phyloP scores from a whole-genome alignment of 2,797 vertebrate genomes.

The Pelobates cultripes region DNA sequence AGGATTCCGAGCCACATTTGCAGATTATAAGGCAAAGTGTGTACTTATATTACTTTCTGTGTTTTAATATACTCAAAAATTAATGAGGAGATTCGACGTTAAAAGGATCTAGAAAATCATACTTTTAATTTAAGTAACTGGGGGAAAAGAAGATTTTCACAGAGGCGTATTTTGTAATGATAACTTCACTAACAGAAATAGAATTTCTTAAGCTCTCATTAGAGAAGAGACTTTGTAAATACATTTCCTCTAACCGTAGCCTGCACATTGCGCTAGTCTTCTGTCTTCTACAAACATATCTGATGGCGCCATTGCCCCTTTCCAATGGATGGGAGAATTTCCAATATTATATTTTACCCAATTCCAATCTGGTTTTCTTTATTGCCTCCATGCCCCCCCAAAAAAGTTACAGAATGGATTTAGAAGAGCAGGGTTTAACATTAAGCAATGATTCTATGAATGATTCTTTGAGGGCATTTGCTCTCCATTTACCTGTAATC shows the following conservation, averaged over 20 bases:
- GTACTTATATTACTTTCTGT: constrained; percentile 44
- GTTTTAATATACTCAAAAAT: constrained; percentile 54
- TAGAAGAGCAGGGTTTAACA: too few relatives aligned
- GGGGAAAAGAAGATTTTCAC: constrained; percentile 13
- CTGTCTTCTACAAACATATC: too few relatives aligned
- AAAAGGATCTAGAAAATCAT: constrained; percentile 26
- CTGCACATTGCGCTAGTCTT: too few relatives aligned
- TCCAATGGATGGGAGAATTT: too few relatives aligned
- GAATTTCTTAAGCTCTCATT: constrained; percentile 30
- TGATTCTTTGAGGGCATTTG: too few relatives aligned
- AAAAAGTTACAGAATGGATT: too few relatives aligned
- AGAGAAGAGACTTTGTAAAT: constrained; percentile 1
- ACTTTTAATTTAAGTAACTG: constrained; percentile 53
- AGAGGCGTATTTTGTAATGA: constrained; percentile 14
- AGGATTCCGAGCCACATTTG: constrained; percentile 49
- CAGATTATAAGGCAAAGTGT: constrained; percentile 39
- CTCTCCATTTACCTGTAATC: too few relatives aligned
- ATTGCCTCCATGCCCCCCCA: too few relatives aligned
- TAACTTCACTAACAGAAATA: constrained; percentile 26
- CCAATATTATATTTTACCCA: too few relatives aligned
- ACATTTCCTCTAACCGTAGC: not conserved
- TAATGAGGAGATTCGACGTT: constrained; percentile 38
- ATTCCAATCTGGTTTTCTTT: too few relatives aligned
- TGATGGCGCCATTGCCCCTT: too few relatives aligned
- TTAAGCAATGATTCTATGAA: too few relatives aligned